Percentiles rank a stretch among this genome's conserved stretches.
These are phyloP conservation scores for Patella ulyssiponensis DNA, from an alignment of 2,888 invertebrate genomes.

Conservation along the genomic window DNA sequence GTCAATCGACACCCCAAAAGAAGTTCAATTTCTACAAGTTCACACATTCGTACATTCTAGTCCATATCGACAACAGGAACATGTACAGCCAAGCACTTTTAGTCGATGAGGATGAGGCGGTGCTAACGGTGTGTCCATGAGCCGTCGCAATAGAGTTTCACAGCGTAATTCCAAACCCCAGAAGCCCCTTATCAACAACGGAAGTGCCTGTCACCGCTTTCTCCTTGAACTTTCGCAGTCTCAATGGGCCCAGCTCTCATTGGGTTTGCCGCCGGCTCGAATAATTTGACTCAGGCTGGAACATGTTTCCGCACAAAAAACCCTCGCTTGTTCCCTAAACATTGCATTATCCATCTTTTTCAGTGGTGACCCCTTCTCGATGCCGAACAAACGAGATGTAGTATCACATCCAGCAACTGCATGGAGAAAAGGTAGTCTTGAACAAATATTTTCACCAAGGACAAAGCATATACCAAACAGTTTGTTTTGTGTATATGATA, in stretches of 20 bases:
- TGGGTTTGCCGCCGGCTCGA: slow-evolving; percentile 10
- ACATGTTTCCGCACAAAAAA: neutral
- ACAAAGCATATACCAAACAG: no score
- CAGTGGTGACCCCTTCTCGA: no score
- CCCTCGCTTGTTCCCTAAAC: neutral
- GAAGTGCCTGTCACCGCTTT: slow-evolving; percentile 14
- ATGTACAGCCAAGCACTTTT: neutral
- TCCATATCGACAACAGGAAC: neutral
- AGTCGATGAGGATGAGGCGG: neutral
- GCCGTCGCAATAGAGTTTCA: neutral
- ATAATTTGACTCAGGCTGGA: neutral
- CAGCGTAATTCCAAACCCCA: neutral
- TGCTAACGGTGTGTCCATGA: neutral
- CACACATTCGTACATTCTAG: neutral
- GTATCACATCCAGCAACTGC: no score
- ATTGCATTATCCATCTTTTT: neutral
- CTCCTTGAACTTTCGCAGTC: slow-evolving; percentile 21
- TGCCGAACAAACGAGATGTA: no score
- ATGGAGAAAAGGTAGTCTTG: no score
- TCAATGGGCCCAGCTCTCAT: slow-evolving; percentile 18
- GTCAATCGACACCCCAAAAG: no score
- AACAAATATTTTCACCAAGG: no score
- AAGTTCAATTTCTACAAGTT: neutral
- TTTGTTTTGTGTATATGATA: no score
- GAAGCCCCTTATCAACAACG: neutral